These are phyloP conservation scores for Phengaris arion DNA, from an alignment of 2,888 invertebrate genomes.

Conservation along the genomic window DNA sequence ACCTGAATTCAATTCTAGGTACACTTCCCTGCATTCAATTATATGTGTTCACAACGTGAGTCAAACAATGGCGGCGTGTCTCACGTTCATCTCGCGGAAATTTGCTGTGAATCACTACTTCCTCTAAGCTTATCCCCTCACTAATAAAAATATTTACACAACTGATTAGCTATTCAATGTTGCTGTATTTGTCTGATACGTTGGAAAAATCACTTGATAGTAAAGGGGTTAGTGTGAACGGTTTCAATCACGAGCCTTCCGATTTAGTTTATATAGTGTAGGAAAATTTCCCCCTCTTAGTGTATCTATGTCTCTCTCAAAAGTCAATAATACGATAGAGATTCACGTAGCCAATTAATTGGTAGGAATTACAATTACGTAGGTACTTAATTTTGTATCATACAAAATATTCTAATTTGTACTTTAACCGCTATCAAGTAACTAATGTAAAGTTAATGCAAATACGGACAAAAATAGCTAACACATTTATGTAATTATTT, in stretches of 20 bases:
- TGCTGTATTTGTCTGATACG: too few relatives aligned
- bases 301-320: too few relatives aligned
- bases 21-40: neutral
- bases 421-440: neutral
- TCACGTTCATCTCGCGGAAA: conserved; percentile 40
- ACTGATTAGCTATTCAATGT: too few relatives aligned
- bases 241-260: too few relatives aligned
- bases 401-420: neutral
- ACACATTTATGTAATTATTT: neutral
- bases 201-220: too few relatives aligned
- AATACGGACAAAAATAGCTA: neutral
- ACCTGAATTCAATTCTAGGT: neutral
- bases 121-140: conserved; percentile 22
- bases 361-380: too few relatives aligned
- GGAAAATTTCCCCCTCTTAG: too few relatives aligned
- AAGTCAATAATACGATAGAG: too few relatives aligned
- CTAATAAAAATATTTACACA: too few relatives aligned
- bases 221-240: neutral
- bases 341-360: too few relatives aligned
- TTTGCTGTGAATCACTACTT: conserved; percentile 39
- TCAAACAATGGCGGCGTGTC: conserved; percentile 32
- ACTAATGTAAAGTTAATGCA: neutral
- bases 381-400: neutral
- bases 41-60: conserved; percentile 29
- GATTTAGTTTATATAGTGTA: too few relatives aligned